Evolutionary conservation across 2,113 vertebrate species (phyloP).

Genomic region (Pluvianellus socialis): DNA sequence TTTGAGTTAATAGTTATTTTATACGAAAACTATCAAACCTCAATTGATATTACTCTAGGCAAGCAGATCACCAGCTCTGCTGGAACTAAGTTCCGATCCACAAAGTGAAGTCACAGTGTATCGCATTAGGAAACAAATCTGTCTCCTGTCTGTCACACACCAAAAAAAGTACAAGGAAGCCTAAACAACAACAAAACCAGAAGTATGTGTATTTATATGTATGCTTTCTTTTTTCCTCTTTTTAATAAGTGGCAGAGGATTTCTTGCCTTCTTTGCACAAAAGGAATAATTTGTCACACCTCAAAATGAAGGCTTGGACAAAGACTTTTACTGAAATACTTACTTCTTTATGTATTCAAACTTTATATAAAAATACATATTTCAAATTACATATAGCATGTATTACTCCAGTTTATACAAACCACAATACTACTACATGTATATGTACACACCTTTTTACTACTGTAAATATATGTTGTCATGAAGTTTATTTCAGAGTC

Average conservation of each 20-base stretch:
- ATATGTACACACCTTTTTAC: accelerated
- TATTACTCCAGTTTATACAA: background rate
- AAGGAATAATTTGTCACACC: background rate
- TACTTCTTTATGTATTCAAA: background rate
- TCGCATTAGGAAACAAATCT: background rate
- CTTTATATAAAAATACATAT: background rate
- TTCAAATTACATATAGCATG: background rate
- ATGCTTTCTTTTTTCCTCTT: background rate
- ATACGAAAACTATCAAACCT: background rate
- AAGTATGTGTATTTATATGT: accelerated
- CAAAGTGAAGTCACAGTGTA: background rate
- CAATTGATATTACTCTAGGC: background rate
- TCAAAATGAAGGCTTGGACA: background rate
- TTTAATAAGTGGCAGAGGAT: background rate
- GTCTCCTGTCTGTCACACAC: background rate
- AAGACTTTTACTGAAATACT: background rate
- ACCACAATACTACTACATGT: accelerated
- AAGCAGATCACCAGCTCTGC: background rate
- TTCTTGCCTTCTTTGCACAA: background rate
- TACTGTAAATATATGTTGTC: background rate
- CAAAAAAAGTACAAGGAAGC: background rate
- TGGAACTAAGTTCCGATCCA: background rate
- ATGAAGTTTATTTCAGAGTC: background rate
- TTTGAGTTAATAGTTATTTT: background rate
- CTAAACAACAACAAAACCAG: background rate